These are phyloP conservation scores for Phaetusa simplex DNA, from an alignment of 2,113 vertebrate species.

Conservation along the genomic window DNA sequence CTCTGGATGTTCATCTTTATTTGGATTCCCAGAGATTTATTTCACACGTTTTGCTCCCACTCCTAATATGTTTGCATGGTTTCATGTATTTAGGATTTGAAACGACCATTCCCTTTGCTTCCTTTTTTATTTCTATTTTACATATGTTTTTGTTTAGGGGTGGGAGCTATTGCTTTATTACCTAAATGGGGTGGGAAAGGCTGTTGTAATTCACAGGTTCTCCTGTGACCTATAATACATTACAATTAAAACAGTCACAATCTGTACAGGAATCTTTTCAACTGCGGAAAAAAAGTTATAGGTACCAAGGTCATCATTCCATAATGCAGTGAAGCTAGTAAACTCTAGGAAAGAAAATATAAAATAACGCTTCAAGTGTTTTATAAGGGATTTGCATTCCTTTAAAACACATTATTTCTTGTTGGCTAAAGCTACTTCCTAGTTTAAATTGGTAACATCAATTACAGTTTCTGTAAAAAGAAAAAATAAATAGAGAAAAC, in stretches of 20 bases:
- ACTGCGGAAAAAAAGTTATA: background rate
- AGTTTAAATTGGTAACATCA: background rate
- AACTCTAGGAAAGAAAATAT: background rate
- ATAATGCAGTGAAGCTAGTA: background rate
- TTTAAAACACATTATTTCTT: background rate
- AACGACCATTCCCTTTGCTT: background rate
- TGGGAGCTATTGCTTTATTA: background rate
- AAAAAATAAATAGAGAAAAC: background rate
- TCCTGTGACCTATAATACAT: background rate
- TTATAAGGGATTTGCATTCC: background rate
- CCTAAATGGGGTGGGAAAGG: background rate
- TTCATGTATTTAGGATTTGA: background rate
- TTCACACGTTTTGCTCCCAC: background rate
- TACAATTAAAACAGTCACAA: background rate
- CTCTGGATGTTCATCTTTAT: background rate
- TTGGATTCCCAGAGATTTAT: background rate
- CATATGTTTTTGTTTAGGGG: background rate
- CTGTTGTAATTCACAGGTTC: background rate
- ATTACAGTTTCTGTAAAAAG: background rate
- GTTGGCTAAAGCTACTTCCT: background rate
- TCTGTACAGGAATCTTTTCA: background rate
- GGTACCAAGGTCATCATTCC: background rate
- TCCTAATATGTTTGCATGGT: background rate
- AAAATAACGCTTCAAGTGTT: background rate
- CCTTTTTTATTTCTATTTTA: background rate